Conservation (phyloP, 2,888 invertebrate genomes). For the Heliconius hortense region DNA sequence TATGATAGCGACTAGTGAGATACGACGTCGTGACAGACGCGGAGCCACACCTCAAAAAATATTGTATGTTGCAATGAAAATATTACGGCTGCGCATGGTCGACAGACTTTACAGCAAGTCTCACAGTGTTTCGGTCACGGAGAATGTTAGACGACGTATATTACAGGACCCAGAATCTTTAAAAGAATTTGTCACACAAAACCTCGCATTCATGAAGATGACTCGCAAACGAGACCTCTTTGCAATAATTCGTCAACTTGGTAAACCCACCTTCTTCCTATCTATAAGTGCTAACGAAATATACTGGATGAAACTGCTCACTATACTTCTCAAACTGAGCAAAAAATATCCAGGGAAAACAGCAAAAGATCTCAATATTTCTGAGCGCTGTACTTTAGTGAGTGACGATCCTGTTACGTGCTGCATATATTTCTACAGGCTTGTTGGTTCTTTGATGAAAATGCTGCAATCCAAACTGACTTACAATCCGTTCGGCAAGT, state of each 20-base stretch:
- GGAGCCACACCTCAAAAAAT: conserved; percentile 55
- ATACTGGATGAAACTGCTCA: conserved; percentile 54
- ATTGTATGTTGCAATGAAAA: conserved; percentile 63
- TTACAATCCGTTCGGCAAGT: conserved; percentile 48
- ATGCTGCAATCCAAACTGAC: conserved; percentile 49
- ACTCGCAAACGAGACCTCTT: conserved; percentile 53
- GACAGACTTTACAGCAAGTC: conserved; percentile 48
- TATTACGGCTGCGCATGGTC: conserved; percentile 49
- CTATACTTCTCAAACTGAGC: conserved; percentile 53
- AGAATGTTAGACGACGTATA: conserved; percentile 50
- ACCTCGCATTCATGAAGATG: conserved; percentile 36
- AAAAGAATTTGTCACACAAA: conserved; percentile 49
- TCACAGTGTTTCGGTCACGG: conserved; percentile 32
- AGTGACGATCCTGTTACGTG: conserved; percentile 53
- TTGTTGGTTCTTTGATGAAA: conserved; percentile 48
- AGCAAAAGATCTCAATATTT: conserved; percentile 45
- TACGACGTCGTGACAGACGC: conserved; percentile 57
- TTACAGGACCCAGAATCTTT: conserved; percentile 51
- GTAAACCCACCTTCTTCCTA: conserved; percentile 52
- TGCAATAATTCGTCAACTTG: conserved; percentile 54
- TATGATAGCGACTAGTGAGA: conserved; percentile 58
- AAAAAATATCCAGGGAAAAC: conserved; percentile 46
- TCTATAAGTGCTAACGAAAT: conserved; percentile 62
- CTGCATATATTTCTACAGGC: conserved; percentile 51
- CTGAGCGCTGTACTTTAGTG: conserved; percentile 43